These are phyloP conservation scores for Herpetotheres cachinnans DNA, from an alignment of 2,113 vertebrate species.

Conservation along the genomic window DNA sequence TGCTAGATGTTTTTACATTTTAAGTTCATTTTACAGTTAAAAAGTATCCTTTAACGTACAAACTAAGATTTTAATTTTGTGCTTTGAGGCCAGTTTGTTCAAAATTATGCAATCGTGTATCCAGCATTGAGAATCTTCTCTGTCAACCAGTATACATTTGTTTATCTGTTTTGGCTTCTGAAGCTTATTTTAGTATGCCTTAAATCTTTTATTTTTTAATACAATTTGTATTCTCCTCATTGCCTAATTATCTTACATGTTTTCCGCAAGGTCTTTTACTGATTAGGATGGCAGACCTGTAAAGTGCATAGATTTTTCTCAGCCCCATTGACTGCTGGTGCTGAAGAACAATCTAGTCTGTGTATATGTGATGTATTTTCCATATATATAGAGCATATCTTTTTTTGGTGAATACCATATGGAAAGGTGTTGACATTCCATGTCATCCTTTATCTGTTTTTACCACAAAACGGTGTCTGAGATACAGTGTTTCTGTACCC, in stretches of 20 bases:
- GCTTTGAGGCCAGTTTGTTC: not conserved
- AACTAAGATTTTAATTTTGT: not conserved
- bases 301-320: not conserved
- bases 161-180: not conserved
- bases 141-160: not conserved
- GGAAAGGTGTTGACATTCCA: not conserved
- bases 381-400: not conserved
- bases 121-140: not conserved
- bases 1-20: not conserved
- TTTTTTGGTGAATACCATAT: conserved; percentile 13
- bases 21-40: not conserved
- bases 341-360: not conserved
- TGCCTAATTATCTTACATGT: not conserved
- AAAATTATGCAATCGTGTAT: not conserved
- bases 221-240: not conserved
- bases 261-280: not conserved
- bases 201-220: not conserved
- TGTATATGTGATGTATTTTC: not conserved
- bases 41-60: not conserved
- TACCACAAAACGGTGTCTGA: not conserved
- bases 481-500: not conserved
- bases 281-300: not conserved
- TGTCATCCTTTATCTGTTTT: conserved; percentile 27
- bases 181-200: not conserved
- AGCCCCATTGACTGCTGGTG: not conserved